phyloP scores from a whole-genome alignment of 2,113 vertebrate genomes.

The Platichthys flesus region DNA sequence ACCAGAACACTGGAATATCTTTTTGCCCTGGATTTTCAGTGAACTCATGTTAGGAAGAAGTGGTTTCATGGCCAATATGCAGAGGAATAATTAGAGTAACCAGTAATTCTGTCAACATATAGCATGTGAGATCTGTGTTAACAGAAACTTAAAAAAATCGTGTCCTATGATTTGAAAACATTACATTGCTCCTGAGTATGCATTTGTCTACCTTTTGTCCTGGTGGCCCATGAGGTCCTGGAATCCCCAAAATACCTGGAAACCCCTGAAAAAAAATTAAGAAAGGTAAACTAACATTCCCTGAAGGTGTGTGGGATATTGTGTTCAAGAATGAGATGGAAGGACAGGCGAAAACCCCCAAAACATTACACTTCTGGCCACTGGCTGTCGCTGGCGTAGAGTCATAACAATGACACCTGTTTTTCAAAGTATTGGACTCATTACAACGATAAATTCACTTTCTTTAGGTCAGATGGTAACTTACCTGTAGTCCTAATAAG shows the following conservation, averaged over 20 bases:
- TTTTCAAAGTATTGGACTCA: not conserved
- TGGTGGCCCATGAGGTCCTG: slow-evolving; percentile 72
- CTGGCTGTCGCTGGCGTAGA: not conserved
- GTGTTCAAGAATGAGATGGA: too few relatives aligned
- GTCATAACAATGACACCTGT: not conserved
- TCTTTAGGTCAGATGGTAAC: not conserved
- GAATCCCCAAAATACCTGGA: slow-evolving; percentile 75
- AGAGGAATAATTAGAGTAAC: too few relatives aligned
- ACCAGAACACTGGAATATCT: too few relatives aligned
- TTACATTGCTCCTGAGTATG: not conserved
- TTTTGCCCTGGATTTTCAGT: too few relatives aligned
- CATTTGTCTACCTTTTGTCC: slow-evolving; percentile 81
- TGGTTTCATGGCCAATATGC: too few relatives aligned
- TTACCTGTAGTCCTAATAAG: slow-evolving; percentile 79
- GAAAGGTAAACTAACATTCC: not conserved
- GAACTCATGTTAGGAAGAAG: too few relatives aligned
- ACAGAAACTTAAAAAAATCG: not conserved
- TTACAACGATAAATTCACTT: not conserved
- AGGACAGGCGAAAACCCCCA: too few relatives aligned
- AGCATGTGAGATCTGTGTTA: too few relatives aligned
- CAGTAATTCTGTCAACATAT: too few relatives aligned
- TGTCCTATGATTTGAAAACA: not conserved
- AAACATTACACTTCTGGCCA: not conserved
- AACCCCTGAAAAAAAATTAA: slow-evolving; percentile 60
- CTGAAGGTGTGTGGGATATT: too few relatives aligned